phyloP scores from a whole-genome alignment of 2,113 vertebrate species.

The Sialia sialis region DNA sequence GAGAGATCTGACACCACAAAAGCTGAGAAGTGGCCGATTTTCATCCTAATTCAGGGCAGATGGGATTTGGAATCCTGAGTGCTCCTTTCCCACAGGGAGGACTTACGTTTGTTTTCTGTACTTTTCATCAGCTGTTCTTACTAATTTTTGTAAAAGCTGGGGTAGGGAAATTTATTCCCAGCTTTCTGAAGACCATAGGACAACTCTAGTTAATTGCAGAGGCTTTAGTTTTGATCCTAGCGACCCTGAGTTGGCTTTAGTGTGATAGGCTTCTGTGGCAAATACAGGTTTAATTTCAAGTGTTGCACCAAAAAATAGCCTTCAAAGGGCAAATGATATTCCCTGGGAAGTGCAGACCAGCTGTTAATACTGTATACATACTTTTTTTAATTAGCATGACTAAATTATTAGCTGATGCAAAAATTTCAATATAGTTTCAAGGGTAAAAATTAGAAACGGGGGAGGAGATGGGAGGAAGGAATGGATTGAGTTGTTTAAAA shows the following conservation, averaged over 20 bases:
- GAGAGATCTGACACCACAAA: background rate
- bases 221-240: background rate
- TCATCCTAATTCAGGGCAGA: rapidly evolving
- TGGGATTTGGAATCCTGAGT: rapidly evolving
- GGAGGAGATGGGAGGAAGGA: background rate
- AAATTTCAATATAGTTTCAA: background rate
- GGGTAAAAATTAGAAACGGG: background rate
- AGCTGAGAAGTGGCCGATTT: background rate
- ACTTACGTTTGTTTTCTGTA: rapidly evolving
- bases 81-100: background rate
- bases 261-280: background rate
- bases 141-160: background rate
- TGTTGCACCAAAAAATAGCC: background rate
- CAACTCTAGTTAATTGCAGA: background rate
- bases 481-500: background rate
- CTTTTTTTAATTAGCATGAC: background rate
- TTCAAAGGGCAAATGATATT: background rate
- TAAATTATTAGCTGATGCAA: background rate
- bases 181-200: background rate
- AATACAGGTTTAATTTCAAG: background rate
- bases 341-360: background rate
- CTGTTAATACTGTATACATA: background rate
- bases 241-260: background rate
- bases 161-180: background rate
- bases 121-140: background rate